These are phyloP conservation scores for Drosophila nigromelanica DNA, from an alignment of 1,140 invertebrate genomes.

Conservation along the genomic window DNA sequence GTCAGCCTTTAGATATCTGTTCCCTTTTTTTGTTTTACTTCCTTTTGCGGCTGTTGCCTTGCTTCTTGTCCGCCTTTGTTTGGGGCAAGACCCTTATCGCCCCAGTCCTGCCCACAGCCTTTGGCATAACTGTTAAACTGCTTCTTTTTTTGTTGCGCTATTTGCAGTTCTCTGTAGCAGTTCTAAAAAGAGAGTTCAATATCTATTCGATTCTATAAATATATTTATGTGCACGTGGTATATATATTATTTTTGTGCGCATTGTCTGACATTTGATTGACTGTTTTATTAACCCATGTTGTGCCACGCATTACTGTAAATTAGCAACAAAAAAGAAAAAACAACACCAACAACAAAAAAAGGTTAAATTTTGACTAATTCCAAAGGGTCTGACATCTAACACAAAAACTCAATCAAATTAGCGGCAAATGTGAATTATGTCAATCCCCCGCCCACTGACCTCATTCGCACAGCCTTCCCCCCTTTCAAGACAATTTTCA, in stretches of 20 bases:
- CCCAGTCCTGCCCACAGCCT: neutral
- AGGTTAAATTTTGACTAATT: constrained; percentile 16
- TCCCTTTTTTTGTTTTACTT: neutral
- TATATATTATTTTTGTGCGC: neutral
- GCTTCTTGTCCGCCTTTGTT: constrained; percentile 34
- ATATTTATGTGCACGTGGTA: neutral
- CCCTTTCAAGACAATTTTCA: neutral
- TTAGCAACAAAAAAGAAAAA: constrained; percentile 31
- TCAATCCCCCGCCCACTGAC: constrained; percentile 11
- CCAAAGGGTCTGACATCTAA: constrained; percentile 56
- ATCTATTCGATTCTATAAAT: neutral
- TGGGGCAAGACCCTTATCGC: constrained; percentile 1
- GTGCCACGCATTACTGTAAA: constrained; percentile 25
- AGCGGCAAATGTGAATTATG: constrained; percentile 41
- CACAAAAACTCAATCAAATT: constrained; percentile 80
- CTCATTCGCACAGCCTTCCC: neutral
- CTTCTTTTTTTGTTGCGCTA: too few relatives aligned
- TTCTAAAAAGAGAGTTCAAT: too few relatives aligned
- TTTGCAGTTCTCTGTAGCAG: too few relatives aligned
- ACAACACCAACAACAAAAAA: constrained; percentile 30
- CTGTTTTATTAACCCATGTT: constrained; percentile 50
- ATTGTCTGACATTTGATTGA: constrained; percentile 45
- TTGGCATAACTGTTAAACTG: constrained; percentile 47
- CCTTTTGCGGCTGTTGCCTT: constrained; percentile 3
- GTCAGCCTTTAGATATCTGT: neutral